Percentiles rank a stretch among this genome's conserved stretches.
These are phyloP conservation scores for Macroramphosus scolopax DNA, from an alignment of 2,797 vertebrate genomes.

Conservation along the genomic window DNA sequence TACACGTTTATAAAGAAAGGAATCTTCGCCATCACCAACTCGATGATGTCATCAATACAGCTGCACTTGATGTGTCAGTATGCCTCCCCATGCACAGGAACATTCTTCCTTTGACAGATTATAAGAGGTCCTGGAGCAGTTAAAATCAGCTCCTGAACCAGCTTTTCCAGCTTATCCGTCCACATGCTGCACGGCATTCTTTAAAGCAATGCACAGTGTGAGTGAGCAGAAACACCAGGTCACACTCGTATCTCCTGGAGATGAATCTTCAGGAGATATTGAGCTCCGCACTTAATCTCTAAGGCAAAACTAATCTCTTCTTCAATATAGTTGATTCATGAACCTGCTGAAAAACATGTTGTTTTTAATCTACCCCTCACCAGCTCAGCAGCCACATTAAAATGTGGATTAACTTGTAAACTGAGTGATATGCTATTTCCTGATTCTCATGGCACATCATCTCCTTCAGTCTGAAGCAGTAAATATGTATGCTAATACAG, in stretches of 20 bases:
- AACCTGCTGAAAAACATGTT: slow-evolving; percentile 77
- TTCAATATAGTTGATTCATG: slow-evolving; percentile 80
- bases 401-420: slow-evolving; percentile 81
- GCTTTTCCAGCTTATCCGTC: no score
- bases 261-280: slow-evolving; percentile 63
- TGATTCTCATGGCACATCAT: slow-evolving; percentile 55
- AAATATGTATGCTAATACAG: slow-evolving; percentile 79
- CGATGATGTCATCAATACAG: slow-evolving; percentile 4
- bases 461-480: slow-evolving; percentile 65
- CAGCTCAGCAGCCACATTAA: slow-evolving; percentile 76
- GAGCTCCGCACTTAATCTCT: slow-evolving; percentile 67
- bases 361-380: slow-evolving; percentile 80
- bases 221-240: slow-evolving; percentile 11
- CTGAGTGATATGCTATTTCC: slow-evolving; percentile 62
- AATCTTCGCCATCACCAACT: no score
- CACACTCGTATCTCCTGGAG: slow-evolving; percentile 25
- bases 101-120: no score
- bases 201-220: slow-evolving; percentile 7
- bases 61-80: background rate
- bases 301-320: slow-evolving; percentile 78
- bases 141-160: slow-evolving; percentile 5
- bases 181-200: slow-evolving; percentile 5
- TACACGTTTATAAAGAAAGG: no score
- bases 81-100: no score
- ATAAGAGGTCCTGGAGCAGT: slow-evolving; percentile 1